A percentile compares a stretch with the other conserved stretches of the same genome.
phyloP scores from a whole-genome alignment of 2,797 vertebrate genomes.

The Karalla daura region DNA sequence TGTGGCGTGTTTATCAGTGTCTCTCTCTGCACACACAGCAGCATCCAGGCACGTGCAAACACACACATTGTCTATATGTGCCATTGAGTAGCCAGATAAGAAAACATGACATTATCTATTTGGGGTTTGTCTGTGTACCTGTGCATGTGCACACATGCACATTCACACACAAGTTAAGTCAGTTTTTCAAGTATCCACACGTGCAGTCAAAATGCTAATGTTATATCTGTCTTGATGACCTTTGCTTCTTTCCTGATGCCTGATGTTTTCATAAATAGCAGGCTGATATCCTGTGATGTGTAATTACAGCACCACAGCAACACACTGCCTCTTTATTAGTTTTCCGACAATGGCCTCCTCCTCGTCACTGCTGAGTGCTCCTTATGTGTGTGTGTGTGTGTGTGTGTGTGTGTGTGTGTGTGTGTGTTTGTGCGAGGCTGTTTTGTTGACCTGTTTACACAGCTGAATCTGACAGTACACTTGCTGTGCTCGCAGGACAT shows the following conservation, averaged over 20 bases:
- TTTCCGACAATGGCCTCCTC: slow-evolving; percentile 77
- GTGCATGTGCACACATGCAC: slow-evolving; percentile 3
- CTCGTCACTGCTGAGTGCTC: slow-evolving; percentile 41
- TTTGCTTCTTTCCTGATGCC: slow-evolving; percentile 78
- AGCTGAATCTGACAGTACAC: slow-evolving; percentile 53
- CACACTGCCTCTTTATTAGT: slow-evolving; percentile 80
- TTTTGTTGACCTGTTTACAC: slow-evolving; percentile 54
- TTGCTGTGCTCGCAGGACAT: neutral
- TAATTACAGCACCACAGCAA: slow-evolving; percentile 80
- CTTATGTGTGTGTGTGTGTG: slow-evolving; percentile 22
- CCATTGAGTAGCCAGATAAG: slow-evolving; percentile 69
- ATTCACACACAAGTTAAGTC: neutral
- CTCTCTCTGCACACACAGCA: slow-evolving; percentile 48
- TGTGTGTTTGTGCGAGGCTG: slow-evolving; percentile 17
- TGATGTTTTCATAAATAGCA: slow-evolving; percentile 78
- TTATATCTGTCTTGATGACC: slow-evolving; percentile 72
- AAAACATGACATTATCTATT: slow-evolving; percentile 72
- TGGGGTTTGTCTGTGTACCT: slow-evolving; percentile 32
- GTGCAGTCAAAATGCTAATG: slow-evolving; percentile 74
- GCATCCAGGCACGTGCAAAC: slow-evolving; percentile 38
- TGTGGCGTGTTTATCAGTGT: slow-evolving; percentile 66
- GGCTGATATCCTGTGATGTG: slow-evolving; percentile 76
- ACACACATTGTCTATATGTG: slow-evolving; percentile 57
- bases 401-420: neutral
- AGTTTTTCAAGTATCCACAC: neutral